phyloP scores from a whole-genome alignment of 2,888 invertebrate species.

The Stegophylla sp. region DNA sequence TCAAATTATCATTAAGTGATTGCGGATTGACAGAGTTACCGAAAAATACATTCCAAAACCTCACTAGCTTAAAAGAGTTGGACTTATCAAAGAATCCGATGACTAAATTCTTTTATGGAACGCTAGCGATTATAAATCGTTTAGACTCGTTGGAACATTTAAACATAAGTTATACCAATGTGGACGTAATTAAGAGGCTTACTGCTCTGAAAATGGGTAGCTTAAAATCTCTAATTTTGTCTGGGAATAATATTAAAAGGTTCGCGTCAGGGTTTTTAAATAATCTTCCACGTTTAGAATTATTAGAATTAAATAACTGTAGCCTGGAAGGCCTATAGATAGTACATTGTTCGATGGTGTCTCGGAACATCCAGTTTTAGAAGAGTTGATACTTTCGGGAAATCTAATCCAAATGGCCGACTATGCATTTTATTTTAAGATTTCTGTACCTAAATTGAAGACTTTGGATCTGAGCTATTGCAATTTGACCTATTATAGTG shows the following conservation, averaged over 20 bases:
- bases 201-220: slow-evolving; percentile 76
- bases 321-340: slow-evolving; percentile 71
- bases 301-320: slow-evolving; percentile 74
- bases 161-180: slow-evolving; percentile 77
- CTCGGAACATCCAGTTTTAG: slow-evolving; percentile 72
- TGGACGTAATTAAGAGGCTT: slow-evolving; percentile 72
- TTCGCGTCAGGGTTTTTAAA: slow-evolving; percentile 74
- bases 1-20: slow-evolving; percentile 73
- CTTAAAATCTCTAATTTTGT: slow-evolving; percentile 73
- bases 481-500: slow-evolving; percentile 69
- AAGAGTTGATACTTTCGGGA: slow-evolving; percentile 74
- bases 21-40: slow-evolving; percentile 73
- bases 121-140: slow-evolving; percentile 72
- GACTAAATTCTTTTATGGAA: slow-evolving; percentile 73
- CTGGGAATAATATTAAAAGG: slow-evolving; percentile 73
- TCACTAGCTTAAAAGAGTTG: slow-evolving; percentile 73
- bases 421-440: no score
- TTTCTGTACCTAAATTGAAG: slow-evolving; percentile 72
- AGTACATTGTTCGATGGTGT: slow-evolving; percentile 75
- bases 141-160: slow-evolving; percentile 73
- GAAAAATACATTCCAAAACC: slow-evolving; percentile 71
- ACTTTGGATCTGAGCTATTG: slow-evolving; percentile 74
- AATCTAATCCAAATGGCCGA: slow-evolving; percentile 72
- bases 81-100: slow-evolving; percentile 77
- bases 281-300: slow-evolving; percentile 73